Percentiles rank a stretch among this genome's conserved stretches.
phyloP scores from a whole-genome alignment of 1,140 invertebrate species.

The Drosophila kohkoa region DNA sequence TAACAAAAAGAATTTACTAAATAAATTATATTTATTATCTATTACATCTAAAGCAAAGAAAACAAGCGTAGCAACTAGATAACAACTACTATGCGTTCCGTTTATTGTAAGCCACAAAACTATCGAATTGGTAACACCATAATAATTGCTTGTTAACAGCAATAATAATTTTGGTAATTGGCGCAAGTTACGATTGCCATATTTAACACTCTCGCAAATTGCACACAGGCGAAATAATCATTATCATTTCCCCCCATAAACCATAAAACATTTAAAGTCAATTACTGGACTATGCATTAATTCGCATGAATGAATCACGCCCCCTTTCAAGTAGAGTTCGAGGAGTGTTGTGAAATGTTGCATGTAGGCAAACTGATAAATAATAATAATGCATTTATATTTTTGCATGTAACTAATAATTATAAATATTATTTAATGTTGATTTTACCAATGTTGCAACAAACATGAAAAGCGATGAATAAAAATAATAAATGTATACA shows the following conservation, averaged over 20 bases:
- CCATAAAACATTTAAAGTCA: slow-evolving; percentile 40
- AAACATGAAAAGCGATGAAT: slow-evolving; percentile 3
- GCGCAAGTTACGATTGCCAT: slow-evolving; percentile 2
- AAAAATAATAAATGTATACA: not conserved
- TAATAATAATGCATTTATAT: slow-evolving; percentile 18
- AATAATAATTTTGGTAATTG: slow-evolving; percentile 11
- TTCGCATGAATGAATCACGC: slow-evolving; percentile 20
- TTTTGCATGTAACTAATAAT: slow-evolving; percentile 22
- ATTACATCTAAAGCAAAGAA: not conserved
- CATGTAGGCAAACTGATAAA: slow-evolving; percentile 9
- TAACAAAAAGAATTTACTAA: too few relatives aligned
- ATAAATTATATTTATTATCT: too few relatives aligned
- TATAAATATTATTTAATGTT: slow-evolving; percentile 39
- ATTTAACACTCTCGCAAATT: slow-evolving; percentile 25
- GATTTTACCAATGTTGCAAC: slow-evolving; percentile 33
- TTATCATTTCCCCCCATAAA: slow-evolving; percentile 6
- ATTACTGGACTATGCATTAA: slow-evolving; percentile 37
- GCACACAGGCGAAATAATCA: slow-evolving; percentile 9
- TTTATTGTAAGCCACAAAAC: not conserved
- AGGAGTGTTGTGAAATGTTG: slow-evolving; percentile 6
- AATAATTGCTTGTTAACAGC: slow-evolving; percentile 10
- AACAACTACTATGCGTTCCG: not conserved
- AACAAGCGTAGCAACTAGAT: not conserved
- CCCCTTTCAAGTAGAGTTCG: not conserved
- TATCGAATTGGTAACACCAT: slow-evolving; percentile 17